Conservation (phyloP, 2,113 vertebrate species). For the Cyanoderma ruficeps region DNA sequence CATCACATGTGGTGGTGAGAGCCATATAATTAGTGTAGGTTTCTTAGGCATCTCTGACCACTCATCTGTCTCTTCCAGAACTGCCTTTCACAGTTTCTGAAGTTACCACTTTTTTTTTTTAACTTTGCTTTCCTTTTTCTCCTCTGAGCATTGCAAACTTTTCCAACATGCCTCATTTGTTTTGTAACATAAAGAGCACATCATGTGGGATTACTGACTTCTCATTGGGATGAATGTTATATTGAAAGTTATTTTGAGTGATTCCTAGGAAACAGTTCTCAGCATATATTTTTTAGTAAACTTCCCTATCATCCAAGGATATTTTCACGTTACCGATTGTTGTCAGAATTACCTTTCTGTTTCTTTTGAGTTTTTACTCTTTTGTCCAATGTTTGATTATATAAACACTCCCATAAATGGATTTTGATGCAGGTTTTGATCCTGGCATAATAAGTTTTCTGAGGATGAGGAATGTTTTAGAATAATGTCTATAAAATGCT, state of each 20-base stretch:
- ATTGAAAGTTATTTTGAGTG: background rate
- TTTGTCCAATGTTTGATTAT: background rate
- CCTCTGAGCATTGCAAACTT: background rate
- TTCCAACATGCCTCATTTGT: background rate
- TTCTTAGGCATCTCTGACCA: background rate
- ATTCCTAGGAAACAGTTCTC: background rate
- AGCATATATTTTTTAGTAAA: background rate
- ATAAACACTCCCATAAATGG: background rate
- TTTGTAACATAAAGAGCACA: background rate
- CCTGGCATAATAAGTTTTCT: background rate
- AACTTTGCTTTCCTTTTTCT: fast-evolving
- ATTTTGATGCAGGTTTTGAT: background rate
- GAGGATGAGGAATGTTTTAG: background rate
- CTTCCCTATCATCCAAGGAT: background rate
- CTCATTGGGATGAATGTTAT: background rate
- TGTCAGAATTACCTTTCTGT: background rate
- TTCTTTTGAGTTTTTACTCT: background rate
- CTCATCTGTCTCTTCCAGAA: background rate
- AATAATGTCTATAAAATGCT: background rate
- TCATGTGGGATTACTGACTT: background rate
- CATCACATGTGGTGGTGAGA: slow-evolving; percentile 32
- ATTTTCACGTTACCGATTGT: background rate
- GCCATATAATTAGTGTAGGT: slow-evolving; percentile 2
- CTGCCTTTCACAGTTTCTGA: background rate
- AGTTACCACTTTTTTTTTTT: background rate